Conservation (phyloP, 2,113 vertebrate species). For the Ameiurus melas region DNA sequence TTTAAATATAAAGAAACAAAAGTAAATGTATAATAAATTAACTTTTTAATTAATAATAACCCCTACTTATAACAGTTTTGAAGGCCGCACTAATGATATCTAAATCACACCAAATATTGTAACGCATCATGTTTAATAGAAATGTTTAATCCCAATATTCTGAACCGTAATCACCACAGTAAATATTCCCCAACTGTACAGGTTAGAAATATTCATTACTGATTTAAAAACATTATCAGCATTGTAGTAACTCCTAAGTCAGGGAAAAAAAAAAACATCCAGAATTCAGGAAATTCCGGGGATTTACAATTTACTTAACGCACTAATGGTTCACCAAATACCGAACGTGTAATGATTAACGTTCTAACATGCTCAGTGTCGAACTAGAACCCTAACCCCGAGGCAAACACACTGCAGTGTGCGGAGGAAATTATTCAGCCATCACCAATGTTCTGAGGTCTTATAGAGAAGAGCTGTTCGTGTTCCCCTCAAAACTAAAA, state of each 20-base stretch:
- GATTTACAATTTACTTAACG: background rate
- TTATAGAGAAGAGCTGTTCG: background rate
- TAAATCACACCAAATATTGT: background rate
- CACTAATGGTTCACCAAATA: background rate
- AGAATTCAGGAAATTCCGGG: background rate
- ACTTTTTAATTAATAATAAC: too few species aligned
- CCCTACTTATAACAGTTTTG: background rate
- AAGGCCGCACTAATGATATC: too few species aligned
- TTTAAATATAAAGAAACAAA: too few species aligned
- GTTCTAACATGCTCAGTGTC: background rate
- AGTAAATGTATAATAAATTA: too few species aligned
- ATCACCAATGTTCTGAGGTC: too few species aligned
- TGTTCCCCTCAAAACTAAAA: background rate
- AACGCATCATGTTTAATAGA: background rate
- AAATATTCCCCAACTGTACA: too few species aligned
- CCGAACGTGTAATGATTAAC: background rate
- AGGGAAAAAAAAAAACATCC: too few species aligned
- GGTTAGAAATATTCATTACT: background rate
- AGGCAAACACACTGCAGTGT: too few species aligned
- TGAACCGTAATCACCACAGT: too few species aligned
- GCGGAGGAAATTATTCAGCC: background rate
- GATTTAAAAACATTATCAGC: too few species aligned
- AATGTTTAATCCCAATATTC: too few species aligned
- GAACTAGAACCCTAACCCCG: background rate
- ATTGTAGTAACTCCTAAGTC: too few species aligned